These are phyloP conservation scores for Eretmochelys imbricata DNA, from an alignment of 2,113 vertebrate species.

Conservation along the genomic window DNA sequence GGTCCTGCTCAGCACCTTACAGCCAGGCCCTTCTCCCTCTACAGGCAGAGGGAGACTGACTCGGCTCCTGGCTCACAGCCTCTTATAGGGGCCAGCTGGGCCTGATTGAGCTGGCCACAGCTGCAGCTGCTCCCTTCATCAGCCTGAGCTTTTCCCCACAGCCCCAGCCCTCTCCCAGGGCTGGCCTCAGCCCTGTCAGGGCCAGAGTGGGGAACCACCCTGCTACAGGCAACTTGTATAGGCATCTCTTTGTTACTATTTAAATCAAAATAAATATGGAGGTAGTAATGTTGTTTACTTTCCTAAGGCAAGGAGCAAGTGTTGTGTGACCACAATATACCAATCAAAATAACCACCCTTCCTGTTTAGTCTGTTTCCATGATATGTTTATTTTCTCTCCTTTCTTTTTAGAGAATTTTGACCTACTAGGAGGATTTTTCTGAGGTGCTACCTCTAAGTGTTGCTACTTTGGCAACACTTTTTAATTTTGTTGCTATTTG, in stretches of 20 bases:
- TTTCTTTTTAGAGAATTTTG: not conserved
- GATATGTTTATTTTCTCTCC: not conserved
- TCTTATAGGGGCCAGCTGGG: no score
- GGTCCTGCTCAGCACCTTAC: no score
- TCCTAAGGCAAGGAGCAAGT: not conserved
- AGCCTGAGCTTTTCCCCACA: no score
- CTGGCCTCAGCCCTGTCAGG: no score
- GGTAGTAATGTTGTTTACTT: not conserved
- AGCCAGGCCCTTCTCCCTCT: no score
- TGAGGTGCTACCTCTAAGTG: slow-evolving; percentile 5
- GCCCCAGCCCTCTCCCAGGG: no score
- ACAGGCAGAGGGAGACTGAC: no score
- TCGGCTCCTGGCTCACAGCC: no score
- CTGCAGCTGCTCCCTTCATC: no score
- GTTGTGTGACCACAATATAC: not conserved
- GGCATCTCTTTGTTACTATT: not conserved
- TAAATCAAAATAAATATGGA: not conserved
- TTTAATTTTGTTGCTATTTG: not conserved
- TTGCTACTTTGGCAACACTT: slow-evolving; percentile 44
- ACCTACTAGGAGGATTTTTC: not conserved
- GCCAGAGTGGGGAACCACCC: no score
- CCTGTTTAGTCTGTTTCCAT: not conserved
- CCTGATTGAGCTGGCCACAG: no score
- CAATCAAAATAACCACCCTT: not conserved
- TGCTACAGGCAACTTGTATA: not conserved